Percentiles rank a stretch among this genome's conserved stretches.
Conservation (phyloP, 2,888 invertebrate genomes). For the Tetrapedia diversipes region DNA sequence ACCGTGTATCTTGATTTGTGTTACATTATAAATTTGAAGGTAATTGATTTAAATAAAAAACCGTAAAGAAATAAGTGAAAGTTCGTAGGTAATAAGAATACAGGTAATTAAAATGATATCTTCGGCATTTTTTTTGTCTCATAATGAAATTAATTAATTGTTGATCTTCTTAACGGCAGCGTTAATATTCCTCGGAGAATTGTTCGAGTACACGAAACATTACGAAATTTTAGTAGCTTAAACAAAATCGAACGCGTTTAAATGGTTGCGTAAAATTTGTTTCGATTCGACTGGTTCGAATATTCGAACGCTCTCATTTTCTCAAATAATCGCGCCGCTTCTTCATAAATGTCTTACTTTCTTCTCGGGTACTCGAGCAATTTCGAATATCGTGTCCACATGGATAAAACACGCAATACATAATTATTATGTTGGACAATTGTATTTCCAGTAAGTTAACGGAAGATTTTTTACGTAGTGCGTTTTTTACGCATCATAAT, state of each 20-base stretch:
- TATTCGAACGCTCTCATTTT: not conserved
- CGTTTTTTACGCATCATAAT: not conserved
- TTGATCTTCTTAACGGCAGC: conserved; percentile 27
- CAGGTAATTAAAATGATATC: too few species aligned
- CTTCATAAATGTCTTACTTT: too few species aligned
- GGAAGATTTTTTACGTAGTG: not conserved
- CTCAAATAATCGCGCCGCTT: not conserved
- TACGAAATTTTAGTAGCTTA: too few species aligned
- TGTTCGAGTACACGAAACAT: not conserved
- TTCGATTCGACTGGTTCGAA: too few species aligned
- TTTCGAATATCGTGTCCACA: not conserved
- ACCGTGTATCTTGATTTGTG: not conserved
- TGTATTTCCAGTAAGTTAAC: not conserved
- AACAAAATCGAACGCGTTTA: too few species aligned
- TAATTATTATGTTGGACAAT: not conserved
- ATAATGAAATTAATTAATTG: too few species aligned
- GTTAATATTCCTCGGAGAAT: not conserved
- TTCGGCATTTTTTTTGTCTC: too few species aligned
- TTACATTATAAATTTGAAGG: not conserved
- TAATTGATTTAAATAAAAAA: not conserved
- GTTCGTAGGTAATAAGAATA: too few species aligned
- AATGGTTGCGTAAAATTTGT: too few species aligned
- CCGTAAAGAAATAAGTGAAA: not conserved
- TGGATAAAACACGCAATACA: not conserved
- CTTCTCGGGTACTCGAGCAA: not conserved